Percentiles rank a stretch among this genome's conserved stretches.
These are phyloP conservation scores for Reticulitermes speratus DNA, from an alignment of 1,140 invertebrate species.

Conservation along the genomic window DNA sequence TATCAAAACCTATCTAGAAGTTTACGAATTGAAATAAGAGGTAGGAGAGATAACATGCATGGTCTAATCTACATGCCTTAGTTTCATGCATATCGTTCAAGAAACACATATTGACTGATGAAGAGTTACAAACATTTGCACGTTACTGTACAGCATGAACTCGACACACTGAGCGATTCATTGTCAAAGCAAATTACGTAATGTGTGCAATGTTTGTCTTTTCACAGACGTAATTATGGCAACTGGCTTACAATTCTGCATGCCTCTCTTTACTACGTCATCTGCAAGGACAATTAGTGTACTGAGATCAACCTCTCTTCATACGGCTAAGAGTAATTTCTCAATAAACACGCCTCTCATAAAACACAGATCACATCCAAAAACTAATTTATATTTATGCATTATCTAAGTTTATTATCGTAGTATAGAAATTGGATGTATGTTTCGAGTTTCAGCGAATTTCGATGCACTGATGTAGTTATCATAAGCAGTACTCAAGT, in stretches of 20 bases:
- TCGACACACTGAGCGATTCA: not conserved
- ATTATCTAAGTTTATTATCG: not conserved
- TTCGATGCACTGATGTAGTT: no score
- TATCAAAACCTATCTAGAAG: no score
- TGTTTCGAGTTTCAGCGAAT: no score
- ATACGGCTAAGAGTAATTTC: not conserved
- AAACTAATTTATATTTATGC: not conserved
- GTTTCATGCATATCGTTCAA: no score
- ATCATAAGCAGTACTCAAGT: no score
- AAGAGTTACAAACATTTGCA: not conserved
- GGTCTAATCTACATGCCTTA: no score
- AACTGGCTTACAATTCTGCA: not conserved
- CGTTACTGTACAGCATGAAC: not conserved
- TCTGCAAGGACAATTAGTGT: not conserved
- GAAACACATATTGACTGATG: no score
- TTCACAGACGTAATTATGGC: not conserved
- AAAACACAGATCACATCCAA: not conserved
- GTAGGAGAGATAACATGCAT: no score
- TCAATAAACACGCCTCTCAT: not conserved
- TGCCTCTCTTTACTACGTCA: not conserved
- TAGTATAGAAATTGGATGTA: no score
- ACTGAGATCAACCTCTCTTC: not conserved
- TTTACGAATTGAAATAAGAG: no score
- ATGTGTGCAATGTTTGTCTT: not conserved
- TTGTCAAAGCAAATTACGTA: not conserved